phyloP scores from a whole-genome alignment of 2,888 invertebrate species.

The Cistogaster globosa region DNA sequence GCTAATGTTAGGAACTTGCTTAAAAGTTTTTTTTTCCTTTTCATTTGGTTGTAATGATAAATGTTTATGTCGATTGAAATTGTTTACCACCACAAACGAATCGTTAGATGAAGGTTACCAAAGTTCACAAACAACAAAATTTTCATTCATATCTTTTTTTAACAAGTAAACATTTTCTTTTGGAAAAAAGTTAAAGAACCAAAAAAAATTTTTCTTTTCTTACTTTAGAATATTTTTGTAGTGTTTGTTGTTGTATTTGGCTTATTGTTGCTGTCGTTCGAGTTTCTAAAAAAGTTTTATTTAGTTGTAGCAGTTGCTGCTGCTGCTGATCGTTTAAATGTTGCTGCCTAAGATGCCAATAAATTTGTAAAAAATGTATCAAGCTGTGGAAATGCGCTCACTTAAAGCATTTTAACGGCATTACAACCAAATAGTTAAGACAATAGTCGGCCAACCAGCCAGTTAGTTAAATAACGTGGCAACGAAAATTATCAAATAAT shows the following conservation, averaged over 20 bases:
- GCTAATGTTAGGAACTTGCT: slow-evolving; percentile 17
- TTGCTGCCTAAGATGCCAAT: slow-evolving; percentile 67
- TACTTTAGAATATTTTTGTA: slow-evolving; percentile 35
- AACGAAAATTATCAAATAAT: slow-evolving; percentile 42
- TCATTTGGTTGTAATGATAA: slow-evolving; percentile 66
- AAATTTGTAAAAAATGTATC: slow-evolving; percentile 69
- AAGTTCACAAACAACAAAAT: slow-evolving; percentile 63
- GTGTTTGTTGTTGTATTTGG: slow-evolving; percentile 44
- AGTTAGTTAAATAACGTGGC: not conserved
- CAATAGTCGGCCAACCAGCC: slow-evolving; percentile 9
- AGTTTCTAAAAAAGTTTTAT: slow-evolving; percentile 24
- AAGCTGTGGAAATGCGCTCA: slow-evolving; percentile 69
- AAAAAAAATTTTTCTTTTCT: slow-evolving; percentile 6
- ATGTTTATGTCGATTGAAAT: slow-evolving; percentile 71
- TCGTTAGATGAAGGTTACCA: slow-evolving; percentile 67
- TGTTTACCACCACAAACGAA: slow-evolving; percentile 70
- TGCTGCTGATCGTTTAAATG: slow-evolving; percentile 8
- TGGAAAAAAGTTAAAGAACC: not conserved
- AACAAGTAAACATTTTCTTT: slow-evolving; percentile 8
- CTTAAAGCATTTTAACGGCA: slow-evolving; percentile 70
- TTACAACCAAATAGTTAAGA: slow-evolving; percentile 55
- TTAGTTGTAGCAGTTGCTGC: slow-evolving; percentile 32
- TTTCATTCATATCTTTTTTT: slow-evolving; percentile 68
- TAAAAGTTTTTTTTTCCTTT: slow-evolving; percentile 1
- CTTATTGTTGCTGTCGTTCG: slow-evolving; percentile 26